Conservation (phyloP, 2,888 invertebrate genomes). For the Plebejus argus region DNA sequence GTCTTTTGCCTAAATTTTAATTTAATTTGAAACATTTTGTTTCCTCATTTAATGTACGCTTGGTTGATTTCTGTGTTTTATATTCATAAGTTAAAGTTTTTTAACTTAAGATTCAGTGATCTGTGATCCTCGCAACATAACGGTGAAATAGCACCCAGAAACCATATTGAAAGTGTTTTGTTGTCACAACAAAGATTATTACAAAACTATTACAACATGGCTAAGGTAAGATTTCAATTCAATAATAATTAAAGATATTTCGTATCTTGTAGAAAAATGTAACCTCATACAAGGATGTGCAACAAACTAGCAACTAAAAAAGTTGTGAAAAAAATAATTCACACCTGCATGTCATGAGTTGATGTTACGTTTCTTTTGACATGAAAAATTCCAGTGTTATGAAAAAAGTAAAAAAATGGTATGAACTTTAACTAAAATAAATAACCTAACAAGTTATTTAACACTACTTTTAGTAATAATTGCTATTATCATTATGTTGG, state of each 20-base stretch:
- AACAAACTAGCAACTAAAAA: not conserved
- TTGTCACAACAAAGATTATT: constrained; percentile 23
- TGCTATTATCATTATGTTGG: too few species aligned
- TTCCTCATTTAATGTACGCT: not conserved
- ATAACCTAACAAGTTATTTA: too few species aligned
- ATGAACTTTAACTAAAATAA: constrained; percentile 20
- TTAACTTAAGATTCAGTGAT: not conserved
- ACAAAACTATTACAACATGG: constrained; percentile 7
- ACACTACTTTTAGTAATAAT: too few species aligned
- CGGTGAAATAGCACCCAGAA: constrained; percentile 16
- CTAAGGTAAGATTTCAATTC: constrained; percentile 36
- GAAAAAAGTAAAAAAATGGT: constrained; percentile 35
- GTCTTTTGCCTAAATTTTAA: constrained; percentile 8
- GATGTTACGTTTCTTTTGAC: constrained; percentile 41
- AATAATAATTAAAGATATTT: not conserved
- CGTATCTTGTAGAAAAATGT: constrained; percentile 18
- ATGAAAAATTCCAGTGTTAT: constrained; percentile 45
- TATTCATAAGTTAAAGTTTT: not conserved
- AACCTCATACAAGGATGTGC: not conserved
- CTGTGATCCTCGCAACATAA: not conserved
- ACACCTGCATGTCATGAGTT: constrained; percentile 39
- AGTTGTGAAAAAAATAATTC: constrained; percentile 36
- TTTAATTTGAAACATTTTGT: not conserved
- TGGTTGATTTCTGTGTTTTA: not conserved
- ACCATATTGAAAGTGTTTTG: constrained; percentile 25